Percentiles rank a stretch among this genome's conserved stretches.
phyloP scores from a whole-genome alignment of 2,888 invertebrate genomes.

The Phragmatobia fuliginosa region DNA sequence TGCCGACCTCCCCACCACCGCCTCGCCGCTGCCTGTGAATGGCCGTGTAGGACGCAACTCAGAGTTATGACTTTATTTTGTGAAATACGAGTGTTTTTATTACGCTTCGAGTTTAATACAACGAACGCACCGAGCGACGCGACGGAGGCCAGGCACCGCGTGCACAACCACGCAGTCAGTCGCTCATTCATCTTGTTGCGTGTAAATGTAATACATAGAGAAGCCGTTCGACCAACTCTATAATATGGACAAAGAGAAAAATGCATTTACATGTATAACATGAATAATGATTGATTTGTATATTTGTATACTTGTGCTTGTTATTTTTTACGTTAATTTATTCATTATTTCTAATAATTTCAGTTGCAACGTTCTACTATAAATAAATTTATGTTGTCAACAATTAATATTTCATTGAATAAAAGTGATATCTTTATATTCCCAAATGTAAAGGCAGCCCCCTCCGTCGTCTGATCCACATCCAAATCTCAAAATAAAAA shows the following conservation, averaged over 20 bases:
- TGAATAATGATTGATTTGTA: too few species aligned
- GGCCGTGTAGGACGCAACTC: slow-evolving; percentile 47
- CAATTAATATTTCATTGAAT: neutral
- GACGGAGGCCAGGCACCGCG: too few species aligned
- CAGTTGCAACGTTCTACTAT: neutral
- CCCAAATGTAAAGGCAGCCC: slow-evolving; percentile 4
- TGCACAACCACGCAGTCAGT: too few species aligned
- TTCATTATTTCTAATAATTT: neutral
- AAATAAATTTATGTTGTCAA: neutral
- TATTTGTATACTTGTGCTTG: too few species aligned
- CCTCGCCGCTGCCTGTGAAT: slow-evolving; percentile 39
- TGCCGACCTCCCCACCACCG: slow-evolving; percentile 34
- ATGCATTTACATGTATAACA: too few species aligned
- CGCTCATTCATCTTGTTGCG: neutral
- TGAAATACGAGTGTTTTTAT: slow-evolving; percentile 65
- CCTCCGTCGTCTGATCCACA: slow-evolving; percentile 28
- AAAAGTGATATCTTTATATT: slow-evolving; percentile 18
- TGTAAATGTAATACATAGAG: neutral
- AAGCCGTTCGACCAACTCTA: neutral
- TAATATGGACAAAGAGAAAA: neutral
- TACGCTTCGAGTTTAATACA: slow-evolving; percentile 51
- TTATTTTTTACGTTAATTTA: neutral
- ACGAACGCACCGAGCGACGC: slow-evolving; percentile 26
- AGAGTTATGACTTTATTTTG: slow-evolving; percentile 59
- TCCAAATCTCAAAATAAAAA: slow-evolving; percentile 42